A percentile compares a stretch with the other conserved stretches of the same genome.
These are phyloP conservation scores for Drosophila suboccidentalis DNA, from an alignment of 2,888 invertebrate genomes.

Conservation along the genomic window DNA sequence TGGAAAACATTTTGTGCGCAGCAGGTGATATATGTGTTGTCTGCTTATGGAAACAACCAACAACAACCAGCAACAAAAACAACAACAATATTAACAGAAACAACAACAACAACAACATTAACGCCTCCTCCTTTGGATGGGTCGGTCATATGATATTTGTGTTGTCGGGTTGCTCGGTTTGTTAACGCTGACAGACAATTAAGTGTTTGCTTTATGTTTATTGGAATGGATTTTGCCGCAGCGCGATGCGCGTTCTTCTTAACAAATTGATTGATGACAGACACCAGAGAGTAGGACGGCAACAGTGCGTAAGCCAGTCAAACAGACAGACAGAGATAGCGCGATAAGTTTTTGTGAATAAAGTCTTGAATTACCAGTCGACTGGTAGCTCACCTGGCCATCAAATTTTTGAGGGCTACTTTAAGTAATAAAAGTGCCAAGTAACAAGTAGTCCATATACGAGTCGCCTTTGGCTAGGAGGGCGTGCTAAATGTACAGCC, in stretches of 20 bases:
- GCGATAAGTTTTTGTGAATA: slow-evolving; percentile 53
- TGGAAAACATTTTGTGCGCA: slow-evolving; percentile 80
- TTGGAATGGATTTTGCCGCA: slow-evolving; percentile 76
- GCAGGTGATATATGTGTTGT: slow-evolving; percentile 80
- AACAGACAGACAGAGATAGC: slow-evolving; percentile 4
- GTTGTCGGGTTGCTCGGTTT: slow-evolving; percentile 78
- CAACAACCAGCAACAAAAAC: slow-evolving; percentile 32
- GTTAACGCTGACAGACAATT: slow-evolving; percentile 82
- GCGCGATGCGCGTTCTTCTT: slow-evolving; percentile 61
- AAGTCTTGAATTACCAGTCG: slow-evolving; percentile 57
- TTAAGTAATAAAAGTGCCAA: slow-evolving; percentile 65
- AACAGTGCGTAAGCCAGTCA: background rate
- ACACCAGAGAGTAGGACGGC: slow-evolving; percentile 39
- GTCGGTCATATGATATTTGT: slow-evolving; percentile 78
- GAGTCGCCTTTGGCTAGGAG: background rate
- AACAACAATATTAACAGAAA: slow-evolving; percentile 27
- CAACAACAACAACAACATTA: slow-evolving; percentile 46
- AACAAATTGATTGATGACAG: slow-evolving; percentile 79
- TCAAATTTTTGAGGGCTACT: slow-evolving; percentile 66
- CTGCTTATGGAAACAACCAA: slow-evolving; percentile 61
- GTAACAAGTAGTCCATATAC: slow-evolving; percentile 45
- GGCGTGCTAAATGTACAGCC: slow-evolving; percentile 27
- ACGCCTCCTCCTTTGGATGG: slow-evolving; percentile 51
- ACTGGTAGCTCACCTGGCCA: slow-evolving; percentile 64
- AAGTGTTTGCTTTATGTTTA: slow-evolving; percentile 82